Evolutionary conservation across 2,888 invertebrate species (phyloP).

Genomic region (Lasioglossum vierecki): DNA sequence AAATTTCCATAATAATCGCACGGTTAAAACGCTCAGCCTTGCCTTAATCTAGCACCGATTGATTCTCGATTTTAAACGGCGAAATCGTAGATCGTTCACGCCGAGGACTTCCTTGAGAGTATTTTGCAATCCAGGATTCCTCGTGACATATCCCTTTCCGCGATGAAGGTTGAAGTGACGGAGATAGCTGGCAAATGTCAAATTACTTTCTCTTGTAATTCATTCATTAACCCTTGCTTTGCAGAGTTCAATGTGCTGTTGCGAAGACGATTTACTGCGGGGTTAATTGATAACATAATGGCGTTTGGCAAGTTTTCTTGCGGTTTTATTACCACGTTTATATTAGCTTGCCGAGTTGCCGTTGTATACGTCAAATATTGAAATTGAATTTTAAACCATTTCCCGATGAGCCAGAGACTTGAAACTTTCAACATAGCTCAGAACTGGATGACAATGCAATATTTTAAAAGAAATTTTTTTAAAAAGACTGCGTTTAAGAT

Average conservation of each 20-base stretch:
- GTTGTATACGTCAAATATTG: no score
- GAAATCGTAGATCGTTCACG: not conserved
- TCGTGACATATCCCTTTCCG: not conserved
- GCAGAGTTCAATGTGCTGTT: not conserved
- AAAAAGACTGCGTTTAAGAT: no score
- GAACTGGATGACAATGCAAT: no score
- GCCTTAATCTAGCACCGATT: not conserved
- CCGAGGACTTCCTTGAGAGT: not conserved
- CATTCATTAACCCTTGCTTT: not conserved
- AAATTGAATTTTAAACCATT: no score
- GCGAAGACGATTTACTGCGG: not conserved
- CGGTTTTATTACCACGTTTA: not conserved
- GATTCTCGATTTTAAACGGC: not conserved
- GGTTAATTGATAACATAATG: not conserved
- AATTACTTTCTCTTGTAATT: not conserved
- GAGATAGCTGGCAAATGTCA: not conserved
- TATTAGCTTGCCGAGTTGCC: no score
- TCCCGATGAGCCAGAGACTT: no score
- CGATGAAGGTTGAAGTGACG: not conserved
- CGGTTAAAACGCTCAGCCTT: constrained; percentile 21
- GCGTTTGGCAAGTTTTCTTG: not conserved
- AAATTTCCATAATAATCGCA: constrained; percentile 50
- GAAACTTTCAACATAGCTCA: no score
- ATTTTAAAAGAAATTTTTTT: no score
- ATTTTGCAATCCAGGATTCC: not conserved